A percentile compares a stretch with the other conserved stretches of the same genome.
These are phyloP conservation scores for Oxyruncus cristatus DNA, from an alignment of 2,113 vertebrate genomes.

Conservation along the genomic window DNA sequence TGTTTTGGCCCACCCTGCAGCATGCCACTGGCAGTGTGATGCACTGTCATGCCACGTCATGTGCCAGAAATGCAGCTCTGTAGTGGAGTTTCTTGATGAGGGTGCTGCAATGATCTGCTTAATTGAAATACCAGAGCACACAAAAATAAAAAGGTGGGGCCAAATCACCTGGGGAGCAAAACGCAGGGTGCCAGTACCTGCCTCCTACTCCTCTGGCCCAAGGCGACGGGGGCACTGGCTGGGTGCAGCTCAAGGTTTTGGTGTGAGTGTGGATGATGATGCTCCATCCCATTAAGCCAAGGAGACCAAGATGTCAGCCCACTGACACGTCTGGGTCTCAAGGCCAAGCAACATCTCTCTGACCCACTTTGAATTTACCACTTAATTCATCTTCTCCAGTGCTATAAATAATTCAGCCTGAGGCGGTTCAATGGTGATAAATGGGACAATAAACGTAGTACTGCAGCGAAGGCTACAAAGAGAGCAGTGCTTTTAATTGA, in stretches of 20 bases:
- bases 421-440: constrained; percentile 39
- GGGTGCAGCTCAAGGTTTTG: not conserved
- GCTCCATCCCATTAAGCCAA: not conserved
- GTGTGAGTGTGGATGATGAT: accelerated
- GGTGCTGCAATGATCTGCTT: not conserved
- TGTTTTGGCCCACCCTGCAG: accelerated
- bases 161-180: not conserved
- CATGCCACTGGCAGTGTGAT: accelerated
- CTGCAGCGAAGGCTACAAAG: constrained; percentile 23
- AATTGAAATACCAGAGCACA: not conserved
- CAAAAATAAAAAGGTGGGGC: not conserved
- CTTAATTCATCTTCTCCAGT: constrained; percentile 26
- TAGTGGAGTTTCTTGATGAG: not conserved
- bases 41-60: accelerated
- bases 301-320: not conserved
- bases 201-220: not conserved
- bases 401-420: constrained; percentile 50
- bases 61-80: not conserved
- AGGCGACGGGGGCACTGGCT: not conserved
- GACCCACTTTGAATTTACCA: constrained; percentile 51
- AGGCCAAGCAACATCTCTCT: constrained; percentile 2
- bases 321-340: not conserved
- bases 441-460: constrained; percentile 45
- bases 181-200: not conserved
- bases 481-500: not conserved